These are phyloP conservation scores for Empidonax alnorum DNA, from an alignment of 2,113 vertebrate genomes.

Conservation along the genomic window DNA sequence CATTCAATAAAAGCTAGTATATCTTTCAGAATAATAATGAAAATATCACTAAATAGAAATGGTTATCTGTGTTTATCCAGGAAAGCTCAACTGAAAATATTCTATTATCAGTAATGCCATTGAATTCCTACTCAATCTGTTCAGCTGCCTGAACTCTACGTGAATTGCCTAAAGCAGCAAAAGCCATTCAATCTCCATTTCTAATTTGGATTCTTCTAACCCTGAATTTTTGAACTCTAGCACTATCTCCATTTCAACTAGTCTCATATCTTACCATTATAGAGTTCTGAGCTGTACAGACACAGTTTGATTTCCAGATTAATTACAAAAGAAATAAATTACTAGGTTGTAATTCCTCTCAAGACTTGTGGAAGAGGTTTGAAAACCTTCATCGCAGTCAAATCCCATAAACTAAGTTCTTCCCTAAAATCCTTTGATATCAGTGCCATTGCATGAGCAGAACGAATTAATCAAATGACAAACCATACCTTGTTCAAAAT, in stretches of 20 bases:
- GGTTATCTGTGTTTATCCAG: neutral
- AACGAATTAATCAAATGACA: constrained; percentile 13
- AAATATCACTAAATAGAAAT: neutral
- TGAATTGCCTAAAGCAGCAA: neutral
- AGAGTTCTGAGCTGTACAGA: neutral
- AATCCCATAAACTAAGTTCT: neutral
- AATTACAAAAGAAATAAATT: neutral
- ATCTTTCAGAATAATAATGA: neutral
- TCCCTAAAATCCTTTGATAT: constrained; percentile 20
- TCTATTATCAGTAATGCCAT: neutral
- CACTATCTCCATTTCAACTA: constrained; percentile 14
- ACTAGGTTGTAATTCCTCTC: neutral
- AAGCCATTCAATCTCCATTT: neutral
- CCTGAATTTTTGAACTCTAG: constrained; percentile 16
- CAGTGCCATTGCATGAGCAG: neutral
- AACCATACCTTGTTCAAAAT: constrained; percentile 31
- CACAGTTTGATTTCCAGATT: neutral
- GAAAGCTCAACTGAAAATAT: neutral
- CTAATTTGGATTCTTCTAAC: constrained; percentile 14
- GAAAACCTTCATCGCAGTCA: neutral
- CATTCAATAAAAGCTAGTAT: neutral
- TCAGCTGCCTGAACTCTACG: neutral
- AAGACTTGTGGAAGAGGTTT: neutral
- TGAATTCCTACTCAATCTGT: neutral
- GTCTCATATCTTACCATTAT: neutral